Percentiles rank a stretch among this genome's conserved stretches.
Conservation (phyloP, 2,797 vertebrate genomes). For the Channa striata region DNA sequence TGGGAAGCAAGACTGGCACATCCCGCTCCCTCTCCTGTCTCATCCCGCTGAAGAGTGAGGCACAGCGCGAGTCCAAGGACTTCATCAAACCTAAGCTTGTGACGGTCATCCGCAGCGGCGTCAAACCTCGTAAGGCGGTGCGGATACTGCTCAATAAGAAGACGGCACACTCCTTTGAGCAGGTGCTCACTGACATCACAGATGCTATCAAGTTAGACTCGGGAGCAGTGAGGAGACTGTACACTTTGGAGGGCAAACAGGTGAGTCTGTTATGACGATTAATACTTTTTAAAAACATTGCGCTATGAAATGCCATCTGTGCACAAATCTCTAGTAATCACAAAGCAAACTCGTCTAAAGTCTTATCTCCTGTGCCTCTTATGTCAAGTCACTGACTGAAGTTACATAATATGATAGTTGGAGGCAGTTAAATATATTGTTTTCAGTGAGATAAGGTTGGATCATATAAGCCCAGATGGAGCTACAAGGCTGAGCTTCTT, state of each 20-base stretch:
- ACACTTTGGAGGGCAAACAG: slow-evolving; percentile 97
- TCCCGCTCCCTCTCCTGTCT: slow-evolving; percentile 88
- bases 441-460: slow-evolving; percentile 25
- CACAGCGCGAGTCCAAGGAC: slow-evolving; percentile 90
- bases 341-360: not conserved
- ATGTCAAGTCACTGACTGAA: not conserved
- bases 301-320: not conserved
- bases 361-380: not conserved
- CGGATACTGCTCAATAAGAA: slow-evolving; percentile 98
- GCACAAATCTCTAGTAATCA: not conserved
- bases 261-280: slow-evolving; percentile 76
- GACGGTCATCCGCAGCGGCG: slow-evolving; percentile 97
- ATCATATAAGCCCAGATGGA: slow-evolving; percentile 65
- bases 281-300: not conserved
- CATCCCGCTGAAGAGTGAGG: slow-evolving; percentile 84
- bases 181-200: slow-evolving; percentile 97
- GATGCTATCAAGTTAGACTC: slow-evolving; percentile 98
- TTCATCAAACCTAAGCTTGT: slow-evolving; percentile 98
- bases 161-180: slow-evolving; percentile 98
- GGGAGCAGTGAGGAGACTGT: slow-evolving; percentile 94
- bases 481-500: slow-evolving; percentile 35
- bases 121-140: slow-evolving; percentile 97
- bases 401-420: slow-evolving; percentile 18
- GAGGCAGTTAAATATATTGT: slow-evolving; percentile 29
- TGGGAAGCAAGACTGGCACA: slow-evolving; percentile 89